Conservation (phyloP, 2,797 vertebrate species). For the Perodicticus potto region DNA sequence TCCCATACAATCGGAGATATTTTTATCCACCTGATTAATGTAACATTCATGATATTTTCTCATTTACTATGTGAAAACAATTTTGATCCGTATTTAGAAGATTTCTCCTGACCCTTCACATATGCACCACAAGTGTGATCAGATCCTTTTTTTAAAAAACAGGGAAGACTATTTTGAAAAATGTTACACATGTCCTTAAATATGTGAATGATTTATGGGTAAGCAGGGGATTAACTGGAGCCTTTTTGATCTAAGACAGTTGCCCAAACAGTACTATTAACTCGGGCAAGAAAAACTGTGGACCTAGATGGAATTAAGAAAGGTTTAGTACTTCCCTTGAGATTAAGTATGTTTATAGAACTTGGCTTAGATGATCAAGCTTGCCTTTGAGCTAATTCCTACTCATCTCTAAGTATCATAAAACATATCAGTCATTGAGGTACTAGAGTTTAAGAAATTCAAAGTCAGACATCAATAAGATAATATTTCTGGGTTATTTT, state of each 20-base stretch:
- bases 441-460: constrained; percentile 43
- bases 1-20: too few species aligned
- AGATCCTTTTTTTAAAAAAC: background rate
- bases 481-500: constrained; percentile 7
- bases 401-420: background rate
- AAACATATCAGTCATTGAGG: background rate
- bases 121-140: too few species aligned
- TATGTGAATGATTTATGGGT: background rate
- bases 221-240: background rate
- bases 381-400: constrained; percentile 20
- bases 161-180: background rate
- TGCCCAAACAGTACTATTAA: background rate
- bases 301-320: background rate
- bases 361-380: constrained; percentile 6
- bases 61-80: too few species aligned
- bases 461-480: constrained; percentile 22
- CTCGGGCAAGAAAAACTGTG: background rate
- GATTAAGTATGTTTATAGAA: background rate
- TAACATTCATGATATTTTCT: too few species aligned
- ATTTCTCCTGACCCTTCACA: too few species aligned
- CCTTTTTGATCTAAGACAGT: background rate
- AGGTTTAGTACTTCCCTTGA: background rate
- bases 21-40: too few species aligned
- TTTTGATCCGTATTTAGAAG: too few species aligned
- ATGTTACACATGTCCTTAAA: background rate